Base-by-base conservation (phyloP, 2,113 vertebrate genomes). In the Campylorhamphus procurvoides region DNA sequence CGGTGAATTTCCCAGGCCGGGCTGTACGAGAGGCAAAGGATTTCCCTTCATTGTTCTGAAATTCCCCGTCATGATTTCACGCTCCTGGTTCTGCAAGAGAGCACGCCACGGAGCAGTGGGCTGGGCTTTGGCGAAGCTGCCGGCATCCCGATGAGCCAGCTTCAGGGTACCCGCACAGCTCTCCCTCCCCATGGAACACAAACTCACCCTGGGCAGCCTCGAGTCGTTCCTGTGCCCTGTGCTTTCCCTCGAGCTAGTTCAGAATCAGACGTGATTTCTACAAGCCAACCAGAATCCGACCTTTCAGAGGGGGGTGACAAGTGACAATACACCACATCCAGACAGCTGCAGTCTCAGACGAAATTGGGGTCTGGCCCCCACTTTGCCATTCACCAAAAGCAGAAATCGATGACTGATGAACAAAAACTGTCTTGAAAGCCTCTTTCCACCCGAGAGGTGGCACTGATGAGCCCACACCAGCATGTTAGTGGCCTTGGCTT, bases 41-140 rank as follows among this genome's bases (percentile, higher is more conserved):
- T 96, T 97, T 97, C 95, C 95, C 93, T 95, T 81, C 77, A 96
- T 96, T 97, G 95, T 97, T 96, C 90, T 95, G 88, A 90, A 93
- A 95, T 95, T 93, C 83, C 95, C 94, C 67, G 55, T 77, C 72
- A 37, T 64, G 47, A 77, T 49, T 90, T 44, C 44, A 17, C 1
- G 39, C 93, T 72, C 55, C 50, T 20, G 50, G 81, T 14, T 68
- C 42, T 20, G 72, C 2, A 14, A 39, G 46, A n/a, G 20, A n/a
- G 27, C 50, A 7, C 12, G 22, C 64, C 29, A 39, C 4, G 2
- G 73, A 75, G 84, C 73, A 15, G 71, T 50, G 40, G 59, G 39
- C 0, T 5, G 3, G 22, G 74, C 78, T 84, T 29, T 29, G 71
- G 53, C 7, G 1, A 17, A 56, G 56, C 84, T 60, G 42, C 20